These are phyloP conservation scores for Drosophila siamana DNA, from an alignment of 2,888 invertebrate genomes.

Conservation along the genomic window DNA sequence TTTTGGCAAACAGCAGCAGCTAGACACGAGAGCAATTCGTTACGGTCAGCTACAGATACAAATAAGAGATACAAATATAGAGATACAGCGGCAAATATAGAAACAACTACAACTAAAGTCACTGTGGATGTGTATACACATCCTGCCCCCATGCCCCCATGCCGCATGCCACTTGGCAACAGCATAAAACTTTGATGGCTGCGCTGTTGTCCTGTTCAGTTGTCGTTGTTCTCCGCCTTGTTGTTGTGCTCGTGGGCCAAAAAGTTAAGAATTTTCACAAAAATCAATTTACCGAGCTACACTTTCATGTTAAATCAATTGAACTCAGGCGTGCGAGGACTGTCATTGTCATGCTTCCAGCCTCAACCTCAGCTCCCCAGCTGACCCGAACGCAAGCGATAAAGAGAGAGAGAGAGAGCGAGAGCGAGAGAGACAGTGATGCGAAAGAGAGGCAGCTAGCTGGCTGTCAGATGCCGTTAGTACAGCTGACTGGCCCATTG, in stretches of 20 bases:
- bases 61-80: constrained; percentile 42
- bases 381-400: constrained; percentile 8
- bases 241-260: constrained; percentile 31
- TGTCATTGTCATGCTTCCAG: constrained; percentile 65
- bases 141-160: constrained; percentile 1
- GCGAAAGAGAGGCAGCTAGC: constrained; percentile 1
- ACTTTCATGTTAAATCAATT: constrained; percentile 81
- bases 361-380: not conserved
- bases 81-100: constrained; percentile 11
- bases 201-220: constrained; percentile 12
- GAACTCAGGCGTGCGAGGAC: constrained; percentile 75
- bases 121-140: constrained; percentile 19
- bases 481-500: constrained; percentile 52
- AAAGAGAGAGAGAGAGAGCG: constrained; percentile 1
- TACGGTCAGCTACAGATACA: constrained; percentile 72
- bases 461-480: constrained; percentile 66
- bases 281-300: constrained; percentile 80
- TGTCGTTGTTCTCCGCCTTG: no score
- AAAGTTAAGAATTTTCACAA: constrained; percentile 66
- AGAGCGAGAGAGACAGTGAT: constrained; percentile 1
- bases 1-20: constrained; percentile 59
- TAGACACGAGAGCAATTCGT: constrained; percentile 70
- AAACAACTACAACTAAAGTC: constrained; percentile 4
- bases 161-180: constrained; percentile 58
- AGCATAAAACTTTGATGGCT: constrained; percentile 69